Percentiles rank a stretch among this genome's conserved stretches.
Evolutionary conservation across 2,888 invertebrate species (phyloP).

Genomic region (Oscheius myriophilus): DNA sequence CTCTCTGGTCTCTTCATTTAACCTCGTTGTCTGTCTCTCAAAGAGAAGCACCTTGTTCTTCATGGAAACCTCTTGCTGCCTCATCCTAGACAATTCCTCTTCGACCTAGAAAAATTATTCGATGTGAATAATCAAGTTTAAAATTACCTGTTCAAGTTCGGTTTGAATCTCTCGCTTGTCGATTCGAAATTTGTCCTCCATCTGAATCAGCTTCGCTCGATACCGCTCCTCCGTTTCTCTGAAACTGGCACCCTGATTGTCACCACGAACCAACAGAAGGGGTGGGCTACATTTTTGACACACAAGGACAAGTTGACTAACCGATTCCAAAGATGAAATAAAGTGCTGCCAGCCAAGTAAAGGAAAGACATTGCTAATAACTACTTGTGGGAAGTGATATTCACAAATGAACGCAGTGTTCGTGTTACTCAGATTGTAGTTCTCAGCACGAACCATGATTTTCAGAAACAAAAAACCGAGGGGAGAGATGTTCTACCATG

Average conservation of each 20-base stretch:
- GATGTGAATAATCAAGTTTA: slow-evolving; percentile 4
- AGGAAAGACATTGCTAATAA: too few relatives aligned
- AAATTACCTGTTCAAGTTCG: slow-evolving; percentile 50
- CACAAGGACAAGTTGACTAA: too few relatives aligned
- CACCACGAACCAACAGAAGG: too few relatives aligned
- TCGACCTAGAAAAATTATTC: slow-evolving; percentile 35
- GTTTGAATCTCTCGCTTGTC: slow-evolving; percentile 54
- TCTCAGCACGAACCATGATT: background rate
- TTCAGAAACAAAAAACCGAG: background rate
- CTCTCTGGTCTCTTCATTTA: slow-evolving; percentile 51
- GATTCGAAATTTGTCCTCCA: slow-evolving; percentile 54
- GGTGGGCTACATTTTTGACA: background rate
- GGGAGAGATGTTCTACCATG: background rate
- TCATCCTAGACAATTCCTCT: slow-evolving; percentile 51
- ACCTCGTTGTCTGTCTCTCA: slow-evolving; percentile 53
- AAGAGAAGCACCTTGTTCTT: slow-evolving; percentile 51
- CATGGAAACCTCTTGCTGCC: slow-evolving; percentile 51
- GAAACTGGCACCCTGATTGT: slow-evolving; percentile 9
- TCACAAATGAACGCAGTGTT: too few relatives aligned
- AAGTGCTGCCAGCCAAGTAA: too few relatives aligned
- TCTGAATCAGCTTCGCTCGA: slow-evolving; percentile 43
- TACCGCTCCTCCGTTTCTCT: slow-evolving; percentile 58
- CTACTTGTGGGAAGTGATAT: too few relatives aligned
- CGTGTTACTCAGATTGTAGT: background rate
- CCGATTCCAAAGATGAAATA: too few relatives aligned